Conservation (phyloP, 1,140 invertebrate species). For the Metopolophium dirhodum region DNA sequence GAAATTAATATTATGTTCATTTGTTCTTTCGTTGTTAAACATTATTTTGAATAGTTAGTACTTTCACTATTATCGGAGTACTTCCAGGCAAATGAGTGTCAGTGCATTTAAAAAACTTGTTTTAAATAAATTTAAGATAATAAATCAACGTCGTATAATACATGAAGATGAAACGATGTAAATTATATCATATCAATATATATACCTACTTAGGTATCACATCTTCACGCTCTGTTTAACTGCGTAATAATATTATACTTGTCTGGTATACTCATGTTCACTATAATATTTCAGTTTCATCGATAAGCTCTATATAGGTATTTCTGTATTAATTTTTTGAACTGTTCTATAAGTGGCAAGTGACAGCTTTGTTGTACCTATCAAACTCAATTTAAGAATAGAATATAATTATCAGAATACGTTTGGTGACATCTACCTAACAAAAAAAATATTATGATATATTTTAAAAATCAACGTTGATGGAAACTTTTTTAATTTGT, state of each 20-base stretch:
- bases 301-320: neutral
- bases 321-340: neutral
- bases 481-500: too few species aligned
- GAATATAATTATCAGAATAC: neutral
- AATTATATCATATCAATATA: neutral
- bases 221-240: neutral
- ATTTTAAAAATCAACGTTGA: neutral
- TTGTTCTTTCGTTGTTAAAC: neutral
- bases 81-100: neutral
- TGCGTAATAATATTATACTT: neutral
- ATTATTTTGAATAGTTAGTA: neutral
- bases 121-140: neutral
- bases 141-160: neutral
- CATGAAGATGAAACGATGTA: neutral
- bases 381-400: neutral
- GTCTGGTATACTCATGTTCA: conserved; percentile 1
- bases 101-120: neutral
- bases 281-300: neutral
- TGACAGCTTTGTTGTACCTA: neutral
- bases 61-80: neutral
- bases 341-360: neutral
- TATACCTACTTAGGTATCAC: neutral
- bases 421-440: neutral
- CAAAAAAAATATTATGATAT: neutral
- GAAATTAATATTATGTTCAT: neutral